Evolutionary conservation across 2,113 vertebrate species (phyloP).

Genomic region (Recurvirostra avosetta): DNA sequence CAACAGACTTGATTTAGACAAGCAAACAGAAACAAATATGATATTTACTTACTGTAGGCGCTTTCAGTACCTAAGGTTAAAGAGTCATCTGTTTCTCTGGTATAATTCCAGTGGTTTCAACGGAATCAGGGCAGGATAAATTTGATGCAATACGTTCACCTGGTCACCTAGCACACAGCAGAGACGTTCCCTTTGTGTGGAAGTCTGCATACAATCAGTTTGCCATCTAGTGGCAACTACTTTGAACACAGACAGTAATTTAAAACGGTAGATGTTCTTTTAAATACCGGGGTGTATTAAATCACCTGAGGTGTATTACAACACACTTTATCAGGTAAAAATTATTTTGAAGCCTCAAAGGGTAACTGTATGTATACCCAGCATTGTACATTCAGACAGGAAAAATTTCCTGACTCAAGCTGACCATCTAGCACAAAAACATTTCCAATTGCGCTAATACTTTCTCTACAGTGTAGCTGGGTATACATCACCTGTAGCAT

Average conservation of each 20-base stretch:
- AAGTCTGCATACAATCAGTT: constrained; percentile 61
- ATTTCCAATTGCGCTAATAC: not conserved
- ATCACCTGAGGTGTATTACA: not conserved
- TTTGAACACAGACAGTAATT: constrained; percentile 51
- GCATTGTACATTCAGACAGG: not conserved
- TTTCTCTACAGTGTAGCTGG: not conserved
- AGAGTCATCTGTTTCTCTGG: constrained; percentile 17
- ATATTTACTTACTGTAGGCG: constrained; percentile 28
- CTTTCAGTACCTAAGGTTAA: constrained; percentile 37
- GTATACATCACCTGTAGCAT: not conserved
- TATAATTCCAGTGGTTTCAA: constrained; percentile 17
- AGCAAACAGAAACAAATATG: constrained; percentile 29
- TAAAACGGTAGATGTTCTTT: not conserved
- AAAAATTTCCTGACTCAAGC: not conserved
- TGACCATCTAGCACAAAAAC: not conserved
- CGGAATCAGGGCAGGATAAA: not conserved
- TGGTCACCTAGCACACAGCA: constrained; percentile 37
- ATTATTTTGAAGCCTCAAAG: not conserved
- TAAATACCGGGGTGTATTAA: not conserved
- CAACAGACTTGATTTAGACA: constrained; percentile 24
- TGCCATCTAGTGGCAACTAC: constrained; percentile 79
- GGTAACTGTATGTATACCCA: not conserved
- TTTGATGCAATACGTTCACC: constrained; percentile 25
- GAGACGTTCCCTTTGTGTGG: constrained; percentile 54
- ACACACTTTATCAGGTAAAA: not conserved